phyloP scores from a whole-genome alignment of 2,113 vertebrate species.

The Phycodurus eques region DNA sequence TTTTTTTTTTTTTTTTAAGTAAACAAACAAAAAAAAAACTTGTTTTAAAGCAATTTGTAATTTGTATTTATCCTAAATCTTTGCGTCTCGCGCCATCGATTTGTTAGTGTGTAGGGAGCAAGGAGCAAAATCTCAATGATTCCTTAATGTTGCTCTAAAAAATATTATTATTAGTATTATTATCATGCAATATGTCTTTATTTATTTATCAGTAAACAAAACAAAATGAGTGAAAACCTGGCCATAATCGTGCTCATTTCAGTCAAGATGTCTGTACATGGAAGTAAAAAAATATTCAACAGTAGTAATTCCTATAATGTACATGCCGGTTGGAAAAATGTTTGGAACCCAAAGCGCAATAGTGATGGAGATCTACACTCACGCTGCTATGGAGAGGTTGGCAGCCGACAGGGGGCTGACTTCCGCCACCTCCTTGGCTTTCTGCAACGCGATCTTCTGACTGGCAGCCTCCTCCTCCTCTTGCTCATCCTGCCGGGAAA shows the following conservation, averaged over 20 bases:
- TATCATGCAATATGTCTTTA: too few relatives aligned
- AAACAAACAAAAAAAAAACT: not conserved
- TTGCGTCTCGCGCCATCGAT: not conserved
- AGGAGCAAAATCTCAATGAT: not conserved
- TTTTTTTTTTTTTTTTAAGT: too few relatives aligned
- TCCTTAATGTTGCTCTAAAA: too few relatives aligned
- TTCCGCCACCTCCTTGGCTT: constrained; percentile 96
- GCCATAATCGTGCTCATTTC: not conserved
- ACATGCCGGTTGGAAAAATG: not conserved
- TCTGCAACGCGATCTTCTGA: constrained; percentile 92
- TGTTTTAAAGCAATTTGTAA: too few relatives aligned
- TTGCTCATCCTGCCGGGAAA: constrained; percentile 84
- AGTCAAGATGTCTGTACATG: not conserved
- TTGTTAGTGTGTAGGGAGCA: not conserved
- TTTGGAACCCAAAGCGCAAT: not conserved
- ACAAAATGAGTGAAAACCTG: not conserved
- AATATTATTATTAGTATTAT: too few relatives aligned
- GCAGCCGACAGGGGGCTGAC: constrained; percentile 92
- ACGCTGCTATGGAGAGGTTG: constrained; percentile 91
- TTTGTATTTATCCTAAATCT: too few relatives aligned
- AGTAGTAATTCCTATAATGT: not conserved
- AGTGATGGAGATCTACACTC: constrained; percentile 66
- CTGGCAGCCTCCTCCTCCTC: constrained; percentile 92
- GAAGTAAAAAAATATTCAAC: not conserved
- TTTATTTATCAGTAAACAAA: too few relatives aligned